Conservation (phyloP, 2,797 vertebrate species). For the Numenius phaeopus region DNA sequence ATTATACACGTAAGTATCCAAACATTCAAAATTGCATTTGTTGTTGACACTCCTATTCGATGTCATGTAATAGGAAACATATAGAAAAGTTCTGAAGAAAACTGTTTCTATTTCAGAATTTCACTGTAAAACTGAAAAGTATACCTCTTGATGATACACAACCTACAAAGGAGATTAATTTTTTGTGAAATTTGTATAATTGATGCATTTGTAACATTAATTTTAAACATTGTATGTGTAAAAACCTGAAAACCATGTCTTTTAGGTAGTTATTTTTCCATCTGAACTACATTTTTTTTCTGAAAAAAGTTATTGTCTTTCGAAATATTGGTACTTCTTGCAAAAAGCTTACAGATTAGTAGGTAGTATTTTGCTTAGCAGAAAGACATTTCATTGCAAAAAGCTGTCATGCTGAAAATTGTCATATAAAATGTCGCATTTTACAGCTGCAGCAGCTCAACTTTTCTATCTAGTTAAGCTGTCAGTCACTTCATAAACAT, state of each 20-base stretch:
- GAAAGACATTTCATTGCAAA: not conserved
- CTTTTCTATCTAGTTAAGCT: not conserved
- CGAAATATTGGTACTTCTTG: not conserved
- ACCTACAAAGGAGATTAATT: not conserved
- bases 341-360: not conserved
- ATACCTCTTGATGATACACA: not conserved
- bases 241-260: not conserved
- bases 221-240: not conserved
- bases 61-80: not conserved
- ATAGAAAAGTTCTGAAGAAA: not conserved
- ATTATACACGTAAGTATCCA: not conserved
- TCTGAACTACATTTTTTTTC: not conserved
- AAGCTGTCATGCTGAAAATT: not conserved
- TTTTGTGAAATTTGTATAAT: not conserved
- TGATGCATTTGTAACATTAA: not conserved
- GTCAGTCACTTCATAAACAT: conserved; percentile 9
- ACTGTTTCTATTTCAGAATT: not conserved
- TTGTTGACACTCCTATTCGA: not conserved
- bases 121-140: not conserved
- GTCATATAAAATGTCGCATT: not conserved
- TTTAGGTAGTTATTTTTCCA: not conserved
- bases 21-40: not conserved
- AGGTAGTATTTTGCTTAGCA: not conserved
- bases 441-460: not conserved
- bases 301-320: not conserved